Percentiles rank a stretch among this genome's conserved stretches.
Evolutionary conservation across 2,888 invertebrate species (phyloP).

Genomic region (Eupithecia vulgata): DNA sequence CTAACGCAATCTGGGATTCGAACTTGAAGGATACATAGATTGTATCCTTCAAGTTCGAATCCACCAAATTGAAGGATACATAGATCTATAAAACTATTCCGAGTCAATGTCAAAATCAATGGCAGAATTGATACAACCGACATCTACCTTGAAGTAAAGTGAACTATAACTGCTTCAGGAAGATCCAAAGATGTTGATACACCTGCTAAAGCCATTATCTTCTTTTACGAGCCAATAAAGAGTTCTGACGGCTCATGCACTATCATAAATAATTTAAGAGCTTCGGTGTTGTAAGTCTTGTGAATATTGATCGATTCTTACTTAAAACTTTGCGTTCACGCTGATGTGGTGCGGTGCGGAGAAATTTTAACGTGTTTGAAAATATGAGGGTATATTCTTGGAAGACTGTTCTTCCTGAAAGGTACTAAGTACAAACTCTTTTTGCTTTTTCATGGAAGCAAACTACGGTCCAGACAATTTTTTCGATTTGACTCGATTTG

Average conservation of each 20-base stretch:
- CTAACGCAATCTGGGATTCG: not conserved
- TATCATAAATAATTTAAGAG: conserved; percentile 70
- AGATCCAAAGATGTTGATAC: conserved; percentile 48
- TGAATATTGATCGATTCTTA: conserved; percentile 29
- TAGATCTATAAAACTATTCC: not conserved
- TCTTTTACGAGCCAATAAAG: conserved; percentile 69
- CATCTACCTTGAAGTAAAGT: not conserved
- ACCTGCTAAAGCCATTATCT: conserved; percentile 63
- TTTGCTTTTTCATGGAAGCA: not conserved
- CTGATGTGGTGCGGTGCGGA: conserved; percentile 11
- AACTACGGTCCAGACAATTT: not conserved
- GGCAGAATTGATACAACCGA: not conserved
- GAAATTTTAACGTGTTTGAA: not conserved
- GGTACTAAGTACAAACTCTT: too few relatives aligned
- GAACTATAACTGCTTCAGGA: not conserved
- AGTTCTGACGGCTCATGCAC: conserved; percentile 63
- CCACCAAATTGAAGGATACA: not conserved
- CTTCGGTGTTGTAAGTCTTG: conserved; percentile 44
- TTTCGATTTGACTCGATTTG: not conserved
- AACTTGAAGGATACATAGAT: too few relatives aligned
- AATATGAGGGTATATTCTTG: not conserved
- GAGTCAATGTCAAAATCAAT: not conserved
- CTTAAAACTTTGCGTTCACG: conserved; percentile 11
- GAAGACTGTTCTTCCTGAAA: not conserved
- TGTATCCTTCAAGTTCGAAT: too few relatives aligned